A percentile compares a stretch with the other conserved stretches of the same genome.
These are phyloP conservation scores for Cariama cristata DNA, from an alignment of 2,113 vertebrate species.

Conservation along the genomic window DNA sequence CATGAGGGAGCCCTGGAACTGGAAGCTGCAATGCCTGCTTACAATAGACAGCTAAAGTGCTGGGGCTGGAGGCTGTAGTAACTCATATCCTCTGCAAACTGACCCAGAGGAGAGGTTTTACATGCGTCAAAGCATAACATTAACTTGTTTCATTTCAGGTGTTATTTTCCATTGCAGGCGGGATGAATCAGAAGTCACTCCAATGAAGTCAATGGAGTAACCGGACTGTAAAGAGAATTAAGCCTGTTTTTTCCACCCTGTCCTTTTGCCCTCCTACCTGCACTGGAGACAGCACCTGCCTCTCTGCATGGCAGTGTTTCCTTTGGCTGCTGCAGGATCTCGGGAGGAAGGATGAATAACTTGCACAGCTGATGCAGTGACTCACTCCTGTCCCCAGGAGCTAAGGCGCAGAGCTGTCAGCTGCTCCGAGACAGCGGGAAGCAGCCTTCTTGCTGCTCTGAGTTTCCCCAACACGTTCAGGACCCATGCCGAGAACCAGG, in stretches of 20 bases:
- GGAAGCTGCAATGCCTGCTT: not conserved
- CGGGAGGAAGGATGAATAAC: not conserved
- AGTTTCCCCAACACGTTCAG: not conserved
- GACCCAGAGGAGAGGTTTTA: not conserved
- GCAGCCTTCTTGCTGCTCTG: not conserved
- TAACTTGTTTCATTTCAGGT: not conserved
- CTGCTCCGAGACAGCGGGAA: not conserved
- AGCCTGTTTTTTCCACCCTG: not conserved
- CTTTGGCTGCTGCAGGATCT: not conserved
- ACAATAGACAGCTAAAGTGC: not conserved
- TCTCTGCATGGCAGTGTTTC: not conserved
- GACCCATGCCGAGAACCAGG: not conserved
- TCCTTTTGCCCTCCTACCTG: not conserved
- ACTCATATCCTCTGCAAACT: not conserved
- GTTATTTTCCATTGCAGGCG: accelerated
- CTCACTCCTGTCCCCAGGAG: not conserved
- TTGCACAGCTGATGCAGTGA: not conserved
- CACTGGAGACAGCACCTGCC: not conserved
- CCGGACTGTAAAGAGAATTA: not conserved
- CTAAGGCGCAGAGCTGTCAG: not conserved
- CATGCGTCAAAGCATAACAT: not conserved
- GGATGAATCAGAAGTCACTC: not conserved
- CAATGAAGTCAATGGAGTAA: not conserved
- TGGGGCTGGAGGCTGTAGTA: not conserved
- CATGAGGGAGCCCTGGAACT: not conserved